These are phyloP conservation scores for Phoxinus phoxinus DNA, from an alignment of 2,113 vertebrate genomes.

Conservation along the genomic window DNA sequence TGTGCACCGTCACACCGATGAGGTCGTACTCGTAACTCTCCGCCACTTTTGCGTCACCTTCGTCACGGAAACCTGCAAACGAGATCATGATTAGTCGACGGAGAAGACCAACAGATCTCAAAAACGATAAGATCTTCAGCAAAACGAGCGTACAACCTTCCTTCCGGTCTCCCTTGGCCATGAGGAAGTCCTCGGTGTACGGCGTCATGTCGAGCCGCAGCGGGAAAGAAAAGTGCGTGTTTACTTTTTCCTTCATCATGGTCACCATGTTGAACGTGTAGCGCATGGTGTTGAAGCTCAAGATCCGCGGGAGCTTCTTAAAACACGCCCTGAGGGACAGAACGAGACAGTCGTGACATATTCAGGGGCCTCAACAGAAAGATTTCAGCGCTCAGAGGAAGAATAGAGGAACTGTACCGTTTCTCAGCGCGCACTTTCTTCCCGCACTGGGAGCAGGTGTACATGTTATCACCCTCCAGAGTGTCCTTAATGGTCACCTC, in stretches of 20 bases:
- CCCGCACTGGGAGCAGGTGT: constrained; percentile 98
- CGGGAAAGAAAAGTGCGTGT: constrained; percentile 98
- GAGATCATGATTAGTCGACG: constrained; percentile 15
- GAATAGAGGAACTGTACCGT: constrained; percentile 74
- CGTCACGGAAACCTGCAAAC: constrained; percentile 87
- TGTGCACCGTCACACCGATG: constrained; percentile 97
- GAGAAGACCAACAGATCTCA: background rate
- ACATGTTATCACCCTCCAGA: constrained; percentile 99
- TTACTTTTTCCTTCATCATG: constrained; percentile 99
- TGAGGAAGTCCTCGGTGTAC: constrained; percentile 98
- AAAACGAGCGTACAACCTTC: constrained; percentile 79
- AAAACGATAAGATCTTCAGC: background rate
- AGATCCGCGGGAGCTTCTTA: constrained; percentile 96
- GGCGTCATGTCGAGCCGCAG: constrained; percentile 98
- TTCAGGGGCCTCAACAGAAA: background rate
- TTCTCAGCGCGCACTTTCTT: constrained; percentile 98
- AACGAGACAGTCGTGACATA: background rate
- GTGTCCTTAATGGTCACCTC: constrained; percentile 99
- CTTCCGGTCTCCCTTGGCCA: constrained; percentile 95
- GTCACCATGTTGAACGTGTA: constrained; percentile 99
- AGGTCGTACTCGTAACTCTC: constrained; percentile 98
- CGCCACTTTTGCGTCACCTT: constrained; percentile 80
- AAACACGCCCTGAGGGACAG: constrained; percentile 88
- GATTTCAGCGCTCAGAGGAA: background rate
- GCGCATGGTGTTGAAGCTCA: constrained; percentile 99